Base-by-base conservation (phyloP, 92 coral and sea anemone species). In the Zoanthus sociatus region DNA sequence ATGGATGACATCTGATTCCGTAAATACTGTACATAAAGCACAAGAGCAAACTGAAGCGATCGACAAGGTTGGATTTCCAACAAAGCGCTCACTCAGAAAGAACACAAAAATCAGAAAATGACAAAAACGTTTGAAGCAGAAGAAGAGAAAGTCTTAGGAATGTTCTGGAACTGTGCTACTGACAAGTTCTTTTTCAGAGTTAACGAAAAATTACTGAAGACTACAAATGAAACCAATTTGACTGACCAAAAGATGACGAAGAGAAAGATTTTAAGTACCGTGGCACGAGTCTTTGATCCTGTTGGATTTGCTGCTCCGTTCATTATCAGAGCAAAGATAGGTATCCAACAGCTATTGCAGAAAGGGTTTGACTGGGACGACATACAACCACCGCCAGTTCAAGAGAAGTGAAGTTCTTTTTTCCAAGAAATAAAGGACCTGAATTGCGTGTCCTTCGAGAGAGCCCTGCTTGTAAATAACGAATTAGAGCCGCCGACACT, bases 381-480 rank as follows among this genome's bases (percentile, higher is more conserved):
- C 63, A 71, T 70, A 71, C 78, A 87, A 13, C 83, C 92, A 20
- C 55, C 83, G 0, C 61, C 45, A 53, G 78, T 71, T 46, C 78
- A 82, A 46, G 69, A 73, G 20, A 86, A 82, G 70, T 91, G 94
- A 94, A 71, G 30, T 4, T 68, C 70, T 17, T 82, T 88, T 32
- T 92, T 92, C 86, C 37, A 90, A 16, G 91, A 87, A 79, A 91
- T 93, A 86, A 69, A 91, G 60, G 89, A 91, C 68, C 75, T 93
- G 77, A 79, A 91, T 78, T 73, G 75, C 54, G 83, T 89, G 51
- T 84, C 90, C 7, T 91, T 91, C 79, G 76, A 76, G 50, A 89
- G 94, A 54, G 67, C 70, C 54, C 46, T 89, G 45, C 42, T 61
- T 16, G 7, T 46, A 54, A 69, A 66, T 45, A 58, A 72, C 1